Evolutionary conservation across 2,888 invertebrate genomes (phyloP).

Genomic region (Argyra leucocephala): DNA sequence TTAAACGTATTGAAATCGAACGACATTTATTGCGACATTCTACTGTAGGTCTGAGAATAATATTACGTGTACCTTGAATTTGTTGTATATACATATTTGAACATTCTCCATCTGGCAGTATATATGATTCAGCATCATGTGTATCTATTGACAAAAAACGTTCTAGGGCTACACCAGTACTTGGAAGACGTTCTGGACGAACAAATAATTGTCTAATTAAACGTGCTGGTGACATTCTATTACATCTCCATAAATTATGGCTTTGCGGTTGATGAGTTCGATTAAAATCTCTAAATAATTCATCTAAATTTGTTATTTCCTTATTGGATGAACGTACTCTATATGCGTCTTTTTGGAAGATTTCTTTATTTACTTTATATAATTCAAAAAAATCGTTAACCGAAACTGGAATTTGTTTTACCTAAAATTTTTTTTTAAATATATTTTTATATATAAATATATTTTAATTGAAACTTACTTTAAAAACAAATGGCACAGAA

Average conservation of each 20-base stretch:
- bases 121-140: conserved; percentile 54
- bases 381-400: conserved; percentile 49
- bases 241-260: conserved; percentile 54
- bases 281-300: conserved; percentile 40
- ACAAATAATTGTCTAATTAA: conserved; percentile 62
- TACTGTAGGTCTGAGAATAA: conserved; percentile 64
- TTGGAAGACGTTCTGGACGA: conserved; percentile 59
- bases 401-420: conserved; percentile 49
- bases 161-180: conserved; percentile 67
- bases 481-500: conserved; percentile 48
- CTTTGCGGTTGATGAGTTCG: conserved; percentile 30
- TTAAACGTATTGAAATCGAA: conserved; percentile 59
- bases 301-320: conserved; percentile 38
- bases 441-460: no score
- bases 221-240: conserved; percentile 64
- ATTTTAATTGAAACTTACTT: conserved; percentile 37
- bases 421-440: conserved; percentile 39
- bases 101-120: conserved; percentile 71
- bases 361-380: conserved; percentile 50
- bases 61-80: conserved; percentile 60
- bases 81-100: conserved; percentile 67
- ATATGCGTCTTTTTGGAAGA: conserved; percentile 55
- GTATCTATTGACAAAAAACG: conserved; percentile 68
- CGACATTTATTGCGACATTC: conserved; percentile 66
- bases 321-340: conserved; percentile 44